Evolutionary conservation across 2,797 vertebrate genomes (phyloP), one percentile per base, ranked within the genome.

Genomic region (Miichthys miiuy): DNA sequence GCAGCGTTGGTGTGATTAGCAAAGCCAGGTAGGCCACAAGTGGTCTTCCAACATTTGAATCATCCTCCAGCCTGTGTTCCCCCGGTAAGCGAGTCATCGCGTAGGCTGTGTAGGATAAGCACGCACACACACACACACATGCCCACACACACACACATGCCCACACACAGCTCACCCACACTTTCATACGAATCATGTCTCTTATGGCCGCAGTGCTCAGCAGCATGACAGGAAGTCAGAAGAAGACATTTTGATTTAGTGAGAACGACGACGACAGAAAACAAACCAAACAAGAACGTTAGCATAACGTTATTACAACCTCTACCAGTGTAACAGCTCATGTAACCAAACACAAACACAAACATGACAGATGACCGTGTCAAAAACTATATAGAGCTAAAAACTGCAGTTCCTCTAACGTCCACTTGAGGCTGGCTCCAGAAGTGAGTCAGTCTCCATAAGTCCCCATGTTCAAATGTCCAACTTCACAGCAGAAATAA

Each of bases 91-190:
- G 50, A 89, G 87, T 93, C 88, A 89, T 58, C 79, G 90, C 66
- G 91, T 93, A 86, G 91, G 91, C 52, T 80, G 89, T 64, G 47
- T 80, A 83, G 83, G 65, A 86, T 75, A 72, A 89, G 79, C 75
- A 61, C 66, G 38, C 66, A 54, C 64, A 65, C 46, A 46, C 41
- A 30, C 70, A 51, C 63, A 6, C 34, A 8, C 58, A 81, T 62
- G 47, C 46, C 42, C 46, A 27, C 64, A 73, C 79, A 82, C 72
- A 58, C 71, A 80, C 34, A 38, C 34, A 38, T 79, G 68, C 91
- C 79, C 90, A 86, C 87, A 89, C 83, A 79, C 80, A 78, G 61
- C 83, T 81, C 89, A 87, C 92, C 90, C 84, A 91, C 92, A 87
- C 87, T 75, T 85, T 86, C 79, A 88, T 72, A 84, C 87, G 83